Conservation (phyloP, 2,888 invertebrate genomes). For the Plagodis pulveraria region DNA sequence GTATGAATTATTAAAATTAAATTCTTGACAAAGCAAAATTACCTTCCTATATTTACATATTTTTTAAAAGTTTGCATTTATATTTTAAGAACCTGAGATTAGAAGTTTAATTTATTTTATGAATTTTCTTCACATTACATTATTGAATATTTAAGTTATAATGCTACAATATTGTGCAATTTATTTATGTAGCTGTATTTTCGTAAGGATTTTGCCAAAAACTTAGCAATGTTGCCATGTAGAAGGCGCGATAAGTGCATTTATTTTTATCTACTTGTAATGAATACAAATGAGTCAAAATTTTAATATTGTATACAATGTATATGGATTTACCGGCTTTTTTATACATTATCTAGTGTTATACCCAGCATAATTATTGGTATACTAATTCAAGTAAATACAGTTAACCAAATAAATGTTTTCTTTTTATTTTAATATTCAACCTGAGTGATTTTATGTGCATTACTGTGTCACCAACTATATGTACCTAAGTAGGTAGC, state of each 20-base stretch:
- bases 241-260: slow-evolving; percentile 73
- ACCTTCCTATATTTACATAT: slow-evolving; percentile 36
- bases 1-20: slow-evolving; percentile 12
- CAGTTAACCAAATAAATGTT: slow-evolving; percentile 62
- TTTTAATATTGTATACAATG: slow-evolving; percentile 61
- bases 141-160: slow-evolving; percentile 35
- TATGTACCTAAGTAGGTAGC: too few relatives aligned
- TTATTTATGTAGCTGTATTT: slow-evolving; percentile 51
- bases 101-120: slow-evolving; percentile 52
- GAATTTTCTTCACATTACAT: slow-evolving; percentile 41
- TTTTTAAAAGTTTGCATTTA: slow-evolving; percentile 46
- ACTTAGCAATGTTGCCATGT: slow-evolving; percentile 72
- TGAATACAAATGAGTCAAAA: slow-evolving; percentile 57
- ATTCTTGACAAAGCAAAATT: slow-evolving; percentile 15
- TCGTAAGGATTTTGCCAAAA: slow-evolving; percentile 67
- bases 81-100: slow-evolving; percentile 42
- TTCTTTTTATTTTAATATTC: slow-evolving; percentile 46
- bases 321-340: slow-evolving; percentile 69
- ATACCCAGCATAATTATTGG: slow-evolving; percentile 65
- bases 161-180: slow-evolving; percentile 57
- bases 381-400: slow-evolving; percentile 65
- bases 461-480: background rate
- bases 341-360: slow-evolving; percentile 75
- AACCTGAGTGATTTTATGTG: too few relatives aligned
- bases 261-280: slow-evolving; percentile 72